Evolutionary conservation across 2,888 invertebrate species (phyloP), one percentile per base, ranked within the genome.

Genomic region (Carcina quercana): DNA sequence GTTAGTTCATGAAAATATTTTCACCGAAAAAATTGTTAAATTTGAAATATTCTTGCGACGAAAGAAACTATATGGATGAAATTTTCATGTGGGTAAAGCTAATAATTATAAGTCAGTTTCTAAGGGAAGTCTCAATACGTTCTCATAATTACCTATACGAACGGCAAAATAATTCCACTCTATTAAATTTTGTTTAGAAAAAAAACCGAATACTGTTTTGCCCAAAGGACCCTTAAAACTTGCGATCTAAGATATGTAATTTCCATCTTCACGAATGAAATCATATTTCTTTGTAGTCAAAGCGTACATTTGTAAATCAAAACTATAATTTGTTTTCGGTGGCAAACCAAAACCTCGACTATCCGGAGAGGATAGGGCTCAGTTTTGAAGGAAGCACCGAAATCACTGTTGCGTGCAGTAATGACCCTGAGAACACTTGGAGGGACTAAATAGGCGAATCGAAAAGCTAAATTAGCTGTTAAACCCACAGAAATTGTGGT

Each of bases 391-490:
- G 6, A 8, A 10, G n/a, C 13, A 10, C 15, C 1, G 11, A 13
- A 29, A 22, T 15, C 29, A 29, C 14, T 22, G 21, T 29, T 14
- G 14, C 29, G 14, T 29, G 21, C 13, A 29, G 29, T 29, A 29
- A 29, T 29, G 8, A 14, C 15, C 10, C 8, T 14, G 21, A 12
- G 29, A 21, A 17, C 19, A 12, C 17, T 15, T n/a, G n/a, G 12
- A n/a, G 7, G 27, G 22, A 15, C 20, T 37, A 40, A 43, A 39
- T 35, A 37, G 33, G 33, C 29, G 33, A 40, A 35, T 44, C 44
- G 34, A 37, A 37, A 34, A 37, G 33, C 32, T 25, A 45, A 45
- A 45, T 42, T 42, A 45, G 32, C 38, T 42, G 45, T 40, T 42
- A 42, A 38, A 42, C 24, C 31, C 34, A 28, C 35, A 37, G 30